Base-by-base conservation (phyloP, 2,888 invertebrate genomes). In the Slavum lentiscoides region DNA sequence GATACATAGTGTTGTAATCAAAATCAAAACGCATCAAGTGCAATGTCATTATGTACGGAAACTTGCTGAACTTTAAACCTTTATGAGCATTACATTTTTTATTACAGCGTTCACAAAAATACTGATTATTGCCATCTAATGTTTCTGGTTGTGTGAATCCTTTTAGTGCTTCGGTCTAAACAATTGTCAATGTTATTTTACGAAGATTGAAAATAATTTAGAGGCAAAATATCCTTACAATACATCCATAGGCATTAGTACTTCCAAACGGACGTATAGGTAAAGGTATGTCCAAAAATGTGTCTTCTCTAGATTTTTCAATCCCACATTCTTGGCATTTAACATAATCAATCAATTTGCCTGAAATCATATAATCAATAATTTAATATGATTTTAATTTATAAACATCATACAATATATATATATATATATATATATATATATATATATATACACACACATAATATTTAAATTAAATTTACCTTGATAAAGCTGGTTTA, bases 21-120 rank as follows among this genome's bases (percentile, higher is more conserved):
- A 95, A 96, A 87, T 95, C 95, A 86, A 96, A 96, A 82, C 96
- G 89, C 86, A 95, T 96, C 84, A 96, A 88, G 86, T 95, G 95
- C 84, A 96, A 88, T 0, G 94, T 94, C 69, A 96, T 87, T 82
- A 96, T 88, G 86, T 96, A 95, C 0, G 96, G 95, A 86, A 96
- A 94, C 83, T 92, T 91, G 30, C 91, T 91, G 86, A 96, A 95
- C 86, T 94, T 94, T 73, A 96, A 88, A 61, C 96, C 95, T 88
- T 96, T 96, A 85, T 95, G 94, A 21, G 95, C 95, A 86, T 95
- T 92, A 86, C 94, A 94, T 85, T 94, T 94, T 86, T 93, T 92
- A 85, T 92, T 90, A 87, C 96, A 96, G 84, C 91, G 91, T 84
- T 94, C 94, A 87, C 96, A 96, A 86, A 91, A 90, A 87, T 96